Base-by-base conservation (phyloP, 2,888 invertebrate species). In the Rotaria sp. region DNA sequence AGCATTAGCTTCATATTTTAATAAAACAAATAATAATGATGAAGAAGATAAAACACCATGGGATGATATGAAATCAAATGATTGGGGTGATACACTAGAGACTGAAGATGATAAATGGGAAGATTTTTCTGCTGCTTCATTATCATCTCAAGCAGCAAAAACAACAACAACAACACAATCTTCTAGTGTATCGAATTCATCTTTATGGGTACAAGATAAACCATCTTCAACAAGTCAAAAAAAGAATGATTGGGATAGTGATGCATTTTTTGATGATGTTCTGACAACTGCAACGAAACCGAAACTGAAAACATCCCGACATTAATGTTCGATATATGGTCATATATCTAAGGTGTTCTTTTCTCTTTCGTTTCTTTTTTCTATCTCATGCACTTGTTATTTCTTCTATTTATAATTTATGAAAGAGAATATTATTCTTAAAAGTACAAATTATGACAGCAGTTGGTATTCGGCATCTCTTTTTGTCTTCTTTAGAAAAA, bases 231-330 rank as follows among this genome's bases (percentile, higher is more conserved):
- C 67, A 41, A 45, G 10, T 41, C 41, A 45, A 45, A 7, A 18
- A 21, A 67, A 67, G 21, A 80, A 80, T 45, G 80, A 80, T 45
- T 80, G 80, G 80, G 45, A 80, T 80, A 80, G n/a, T 45, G 80
- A 80, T 45, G 45, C 41, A 2, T 80, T 80, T 80, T 80, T 80
- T 45, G 15, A 80, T 41, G 80, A 80, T 45, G 80, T 80, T 45
- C 80, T 80, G 11, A 80, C 80, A n/a, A 26, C 38, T 41, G 11
- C 80, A 80, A 80, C 26, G 4, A 80, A 80, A 80, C 80, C 80
- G 45, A 80, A 45, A n/a, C 18, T 80, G 45, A 80, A 80, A 80
- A 67, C 67, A 67, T 8, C 35, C 1, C 35, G 67, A 21, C 67
- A 21, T 35, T 67, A 67, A 35, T 18, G 38, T 18, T 30, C 35